Evolutionary conservation across 64 coral and sea anemone genomes (phyloP).

Genomic region (Orbicella faveolata): DNA sequence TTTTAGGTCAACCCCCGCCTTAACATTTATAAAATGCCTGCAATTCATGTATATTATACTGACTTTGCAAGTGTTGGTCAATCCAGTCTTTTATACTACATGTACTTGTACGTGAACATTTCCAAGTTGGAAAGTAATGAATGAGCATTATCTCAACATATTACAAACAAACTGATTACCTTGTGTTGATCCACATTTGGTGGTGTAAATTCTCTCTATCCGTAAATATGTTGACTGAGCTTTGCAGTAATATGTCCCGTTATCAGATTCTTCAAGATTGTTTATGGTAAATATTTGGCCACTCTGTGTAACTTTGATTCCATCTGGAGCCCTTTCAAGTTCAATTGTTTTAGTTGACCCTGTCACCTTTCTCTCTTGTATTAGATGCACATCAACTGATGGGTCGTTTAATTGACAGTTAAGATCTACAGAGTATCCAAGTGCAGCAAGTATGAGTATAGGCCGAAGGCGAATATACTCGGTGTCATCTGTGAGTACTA

Average conservation of each 20-base stretch:
- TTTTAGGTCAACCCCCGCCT: too few relatives aligned
- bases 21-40: too few relatives aligned
- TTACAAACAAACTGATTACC: constrained; percentile 1
- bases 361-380: neutral
- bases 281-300: constrained; percentile 76
- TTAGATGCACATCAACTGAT: neutral
- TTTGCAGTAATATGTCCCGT: constrained; percentile 25
- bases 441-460: neutral
- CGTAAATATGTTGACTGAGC: neutral
- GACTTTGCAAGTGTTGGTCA: too few relatives aligned
- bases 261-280: constrained; percentile 28
- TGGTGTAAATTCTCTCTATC: neutral
- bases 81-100: too few relatives aligned
- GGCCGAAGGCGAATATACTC: neutral
- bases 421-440: constrained; percentile 27
- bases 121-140: too few relatives aligned
- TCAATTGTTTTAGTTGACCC: neutral
- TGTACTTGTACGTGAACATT: too few relatives aligned
- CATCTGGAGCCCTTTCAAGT: constrained; percentile 24
- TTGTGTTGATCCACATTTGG: neutral
- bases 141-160: too few relatives aligned
- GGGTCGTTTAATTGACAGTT: constrained; percentile 17
- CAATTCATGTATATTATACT: too few relatives aligned
- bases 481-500: neutral
- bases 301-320: constrained; percentile 56